These are phyloP conservation scores for Drosophila rhopaloa DNA, from an alignment of 1,140 invertebrate genomes.

Conservation along the genomic window DNA sequence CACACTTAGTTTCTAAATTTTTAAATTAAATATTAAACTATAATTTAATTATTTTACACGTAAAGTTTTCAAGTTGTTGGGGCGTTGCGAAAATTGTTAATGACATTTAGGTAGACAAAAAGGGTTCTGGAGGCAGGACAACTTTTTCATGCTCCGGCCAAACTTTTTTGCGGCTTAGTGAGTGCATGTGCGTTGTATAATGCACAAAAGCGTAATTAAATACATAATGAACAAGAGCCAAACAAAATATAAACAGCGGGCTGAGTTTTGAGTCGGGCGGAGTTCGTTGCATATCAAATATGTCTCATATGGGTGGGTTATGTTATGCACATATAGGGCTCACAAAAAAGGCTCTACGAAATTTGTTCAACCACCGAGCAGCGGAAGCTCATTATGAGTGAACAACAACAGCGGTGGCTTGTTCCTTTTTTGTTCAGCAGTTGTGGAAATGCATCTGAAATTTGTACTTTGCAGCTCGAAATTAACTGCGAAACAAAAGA, in stretches of 20 bases:
- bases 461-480: conserved; percentile 23
- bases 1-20: conserved; percentile 58
- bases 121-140: conserved; percentile 5
- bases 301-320: conserved; percentile 33
- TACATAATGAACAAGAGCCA: conserved; percentile 75
- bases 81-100: conserved; percentile 75
- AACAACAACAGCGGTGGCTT: conserved; percentile 34
- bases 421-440: conserved; percentile 12
- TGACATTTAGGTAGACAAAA: conserved; percentile 60
- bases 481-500: conserved; percentile 45
- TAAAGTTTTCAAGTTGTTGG: conserved; percentile 66
- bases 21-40: conserved; percentile 80
- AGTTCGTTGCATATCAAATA: conserved; percentile 44
- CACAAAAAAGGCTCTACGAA: conserved; percentile 42
- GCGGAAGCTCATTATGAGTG: conserved; percentile 49
- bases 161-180: conserved; percentile 70
- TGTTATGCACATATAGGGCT: background rate
- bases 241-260: conserved; percentile 56
- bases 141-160: conserved; percentile 56
- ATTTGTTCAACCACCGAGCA: conserved; percentile 51
- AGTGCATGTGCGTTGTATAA: conserved; percentile 47
- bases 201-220: conserved; percentile 81
- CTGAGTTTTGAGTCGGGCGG: conserved; percentile 15
- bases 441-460: conserved; percentile 44
- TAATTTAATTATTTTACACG: conserved; percentile 73